Evolutionary conservation across 2,113 vertebrate genomes (phyloP).

Genomic region (Mobula hypostoma): DNA sequence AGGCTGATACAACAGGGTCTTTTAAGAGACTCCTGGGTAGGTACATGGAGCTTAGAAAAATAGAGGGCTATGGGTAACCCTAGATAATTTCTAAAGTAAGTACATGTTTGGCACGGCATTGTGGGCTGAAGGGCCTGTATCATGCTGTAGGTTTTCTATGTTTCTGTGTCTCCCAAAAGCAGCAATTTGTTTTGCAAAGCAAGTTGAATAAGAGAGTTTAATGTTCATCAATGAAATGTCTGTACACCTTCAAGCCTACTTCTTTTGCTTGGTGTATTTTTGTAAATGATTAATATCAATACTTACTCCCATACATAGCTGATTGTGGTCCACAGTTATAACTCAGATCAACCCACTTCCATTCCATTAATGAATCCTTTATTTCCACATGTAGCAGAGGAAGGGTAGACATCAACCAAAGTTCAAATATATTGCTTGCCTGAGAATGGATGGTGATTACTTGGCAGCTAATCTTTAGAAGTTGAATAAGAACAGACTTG

Average conservation of each 20-base stretch:
- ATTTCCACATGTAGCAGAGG: background rate
- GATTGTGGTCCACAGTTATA: background rate
- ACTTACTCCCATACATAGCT: background rate
- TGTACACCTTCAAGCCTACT: background rate
- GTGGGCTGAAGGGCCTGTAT: no score
- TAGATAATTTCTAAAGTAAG: no score
- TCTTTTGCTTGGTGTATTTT: constrained; percentile 2
- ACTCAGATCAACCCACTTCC: background rate
- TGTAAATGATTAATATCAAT: constrained; percentile 24
- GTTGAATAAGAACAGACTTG: background rate
- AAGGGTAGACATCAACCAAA: no score
- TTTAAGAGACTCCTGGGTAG: no score
- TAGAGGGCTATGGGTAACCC: no score
- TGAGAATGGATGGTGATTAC: constrained; percentile 5
- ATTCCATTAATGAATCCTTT: background rate
- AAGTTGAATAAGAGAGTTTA: background rate
- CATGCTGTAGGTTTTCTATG: no score
- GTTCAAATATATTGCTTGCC: constrained; percentile 7
- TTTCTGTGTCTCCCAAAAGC: background rate
- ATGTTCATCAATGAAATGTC: constrained; percentile 24
- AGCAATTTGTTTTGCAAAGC: background rate
- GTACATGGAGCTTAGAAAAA: no score
- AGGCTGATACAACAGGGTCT: no score
- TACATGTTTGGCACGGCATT: no score
- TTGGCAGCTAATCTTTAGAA: constrained; percentile 3